Base-by-base conservation (phyloP, 2,888 invertebrate species). In the Sepioteuthis lessoniana region DNA sequence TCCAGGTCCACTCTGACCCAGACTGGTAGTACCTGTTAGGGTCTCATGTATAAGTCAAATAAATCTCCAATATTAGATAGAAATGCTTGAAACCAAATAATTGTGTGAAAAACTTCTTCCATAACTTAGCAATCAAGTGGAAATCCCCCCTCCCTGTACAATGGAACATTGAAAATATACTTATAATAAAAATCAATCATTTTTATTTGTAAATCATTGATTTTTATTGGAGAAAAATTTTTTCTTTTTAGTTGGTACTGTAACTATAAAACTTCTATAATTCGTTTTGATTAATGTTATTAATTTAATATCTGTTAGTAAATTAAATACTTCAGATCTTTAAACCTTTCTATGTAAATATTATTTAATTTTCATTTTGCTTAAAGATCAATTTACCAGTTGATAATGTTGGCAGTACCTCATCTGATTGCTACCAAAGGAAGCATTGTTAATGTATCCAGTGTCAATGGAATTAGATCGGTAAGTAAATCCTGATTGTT, bases 381-480 rank as follows among this genome's bases (percentile, higher is more conserved):
- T 95, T 95, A 31, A 94, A 97, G 97, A 94, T 96, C 97, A 5
- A 96, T 97, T 5, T 97, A 97, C 94, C 97, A 97, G 94, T 97
- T 99, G 95, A 99, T 98, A 0, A 98, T 98, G 98, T 97, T 99
- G 93, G 98, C 99, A 8, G 98, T 98, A 0, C 99, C 99, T 0
- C 98, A 99, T 97, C 97, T 99, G 38, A 97, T 98, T 5, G 98
- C 97, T 94, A 97, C 97, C 5, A 96, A 97, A 94, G 97, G 97
- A 21, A 96, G 95, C 94, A 96, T 97, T 90, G 99, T 99, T 0
- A 99, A 99, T 97, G 98, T 99, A 0, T 99, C 99, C 1, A 99
- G 99, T 97, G 99, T 99, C 0, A 98, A 98, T 96, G 99, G 99
- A 7, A 98, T 99, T 46, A 98, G 99, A 96, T 98, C 99, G 76